Conservation (phyloP, 2,113 vertebrate genomes). For the Rhinolophus ferrumequinum region DNA sequence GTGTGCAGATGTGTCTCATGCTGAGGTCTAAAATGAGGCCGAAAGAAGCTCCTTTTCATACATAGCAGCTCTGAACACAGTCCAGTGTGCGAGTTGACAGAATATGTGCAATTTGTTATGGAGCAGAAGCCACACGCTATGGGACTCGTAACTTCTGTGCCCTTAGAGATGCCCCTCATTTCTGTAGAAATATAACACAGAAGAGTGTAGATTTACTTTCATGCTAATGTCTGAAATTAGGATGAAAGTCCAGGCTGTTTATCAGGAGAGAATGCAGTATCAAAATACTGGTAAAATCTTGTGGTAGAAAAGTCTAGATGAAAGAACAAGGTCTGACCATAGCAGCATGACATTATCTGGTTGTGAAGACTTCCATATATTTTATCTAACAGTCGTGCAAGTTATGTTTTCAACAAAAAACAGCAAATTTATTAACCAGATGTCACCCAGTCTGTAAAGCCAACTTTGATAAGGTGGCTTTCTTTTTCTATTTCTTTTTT, state of each 20-base stretch:
- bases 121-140: neutral
- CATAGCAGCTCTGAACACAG: neutral
- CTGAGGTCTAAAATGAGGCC: neutral
- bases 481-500: conserved; percentile 71
- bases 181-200: neutral
- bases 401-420: conserved; percentile 58
- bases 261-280: conserved; percentile 33
- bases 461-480: conserved; percentile 65
- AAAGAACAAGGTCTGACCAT: neutral
- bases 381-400: conserved; percentile 59
- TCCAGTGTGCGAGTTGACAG: neutral
- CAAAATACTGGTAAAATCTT: conserved; percentile 42
- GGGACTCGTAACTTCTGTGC: rapidly evolving
- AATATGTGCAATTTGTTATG: neutral
- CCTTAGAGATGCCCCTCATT: neutral
- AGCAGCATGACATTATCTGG: neutral
- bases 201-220: neutral
- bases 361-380: neutral
- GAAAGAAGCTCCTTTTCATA: neutral
- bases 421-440: conserved; percentile 66
- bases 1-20: neutral
- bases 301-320: neutral
- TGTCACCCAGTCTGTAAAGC: conserved; percentile 64
- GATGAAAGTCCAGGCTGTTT: conserved; percentile 29
- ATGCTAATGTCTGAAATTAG: neutral